Evolutionary conservation across 2,888 invertebrate species (phyloP).

Genomic region (Dasysyrphus albostriatus): DNA sequence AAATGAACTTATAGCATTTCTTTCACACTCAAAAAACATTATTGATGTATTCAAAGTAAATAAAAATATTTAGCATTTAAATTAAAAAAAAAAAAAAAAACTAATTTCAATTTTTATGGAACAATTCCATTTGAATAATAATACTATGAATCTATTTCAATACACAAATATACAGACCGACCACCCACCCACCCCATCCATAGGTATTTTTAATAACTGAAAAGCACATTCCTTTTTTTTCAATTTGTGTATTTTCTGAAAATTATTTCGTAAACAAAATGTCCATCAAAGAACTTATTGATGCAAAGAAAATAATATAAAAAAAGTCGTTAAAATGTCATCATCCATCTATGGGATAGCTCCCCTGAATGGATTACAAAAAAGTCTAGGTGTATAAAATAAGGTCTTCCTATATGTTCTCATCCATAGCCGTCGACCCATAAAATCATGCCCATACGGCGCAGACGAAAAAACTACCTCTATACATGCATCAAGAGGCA

Average conservation of each 20-base stretch:
- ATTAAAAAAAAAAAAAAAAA: not conserved
- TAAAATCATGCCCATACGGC: conserved; percentile 18
- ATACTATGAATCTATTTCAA: conserved; percentile 1
- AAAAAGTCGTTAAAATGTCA: conserved; percentile 56
- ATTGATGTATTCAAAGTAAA: not conserved
- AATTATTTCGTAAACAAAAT: conserved; percentile 38
- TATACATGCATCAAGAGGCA: not conserved
- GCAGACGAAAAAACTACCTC: conserved; percentile 8
- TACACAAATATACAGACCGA: not conserved
- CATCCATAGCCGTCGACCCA: not conserved
- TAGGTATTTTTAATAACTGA: conserved; percentile 34
- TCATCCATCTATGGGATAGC: conserved; percentile 42
- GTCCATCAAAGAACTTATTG: conserved; percentile 39
- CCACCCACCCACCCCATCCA: too few species aligned
- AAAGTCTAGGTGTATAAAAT: not conserved
- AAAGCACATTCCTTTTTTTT: conserved; percentile 15
- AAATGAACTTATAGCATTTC: not conserved
- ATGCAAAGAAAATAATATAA: conserved; percentile 20
- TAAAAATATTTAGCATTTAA: conserved; percentile 20
- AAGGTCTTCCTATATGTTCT: not conserved
- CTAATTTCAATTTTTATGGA: conserved; percentile 12
- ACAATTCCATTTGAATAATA: conserved; percentile 30
- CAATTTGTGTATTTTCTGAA: conserved; percentile 19
- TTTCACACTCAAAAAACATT: conserved; percentile 13
- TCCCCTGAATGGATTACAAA: conserved; percentile 39